These are phyloP conservation scores for Loxodonta africana DNA, from an alignment of 2,113 vertebrate genomes.

Conservation along the genomic window DNA sequence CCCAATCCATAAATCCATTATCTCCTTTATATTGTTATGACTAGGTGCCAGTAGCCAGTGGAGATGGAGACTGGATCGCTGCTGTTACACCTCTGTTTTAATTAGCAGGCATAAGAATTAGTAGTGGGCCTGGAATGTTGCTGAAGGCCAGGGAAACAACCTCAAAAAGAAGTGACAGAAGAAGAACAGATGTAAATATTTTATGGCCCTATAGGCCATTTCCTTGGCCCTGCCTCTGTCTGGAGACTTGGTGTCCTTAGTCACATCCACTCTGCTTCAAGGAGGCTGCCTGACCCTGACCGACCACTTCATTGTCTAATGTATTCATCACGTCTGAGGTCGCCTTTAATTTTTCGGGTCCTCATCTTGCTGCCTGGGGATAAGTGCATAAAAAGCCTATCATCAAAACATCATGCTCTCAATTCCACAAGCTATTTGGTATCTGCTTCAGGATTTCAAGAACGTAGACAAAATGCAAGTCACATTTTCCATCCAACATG, in stretches of 20 bases:
- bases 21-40: background rate
- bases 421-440: constrained; percentile 17
- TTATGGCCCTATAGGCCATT: background rate
- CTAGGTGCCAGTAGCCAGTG: background rate
- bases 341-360: constrained; percentile 58
- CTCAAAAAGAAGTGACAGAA: constrained; percentile 45
- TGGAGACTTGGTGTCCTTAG: constrained; percentile 59
- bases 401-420: constrained; percentile 43
- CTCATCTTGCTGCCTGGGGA: constrained; percentile 50
- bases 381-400: constrained; percentile 54
- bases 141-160: constrained; percentile 42
- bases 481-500: constrained; percentile 49
- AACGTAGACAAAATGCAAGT: constrained; percentile 65
- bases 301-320: background rate
- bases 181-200: constrained; percentile 53
- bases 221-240: constrained; percentile 55
- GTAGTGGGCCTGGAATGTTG: background rate
- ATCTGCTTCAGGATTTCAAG: constrained; percentile 58
- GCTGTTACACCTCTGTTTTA: background rate
- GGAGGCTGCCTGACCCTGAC: constrained; percentile 60
- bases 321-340: constrained; percentile 67
- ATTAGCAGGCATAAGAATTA: constrained; percentile 15
- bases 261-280: constrained; percentile 42
- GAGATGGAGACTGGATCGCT: background rate
- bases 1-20: background rate